Percentiles rank a stretch among this genome's conserved stretches.
These are phyloP conservation scores for Lepus americanus DNA, from an alignment of 2,113 vertebrate genomes.

Conservation along the genomic window DNA sequence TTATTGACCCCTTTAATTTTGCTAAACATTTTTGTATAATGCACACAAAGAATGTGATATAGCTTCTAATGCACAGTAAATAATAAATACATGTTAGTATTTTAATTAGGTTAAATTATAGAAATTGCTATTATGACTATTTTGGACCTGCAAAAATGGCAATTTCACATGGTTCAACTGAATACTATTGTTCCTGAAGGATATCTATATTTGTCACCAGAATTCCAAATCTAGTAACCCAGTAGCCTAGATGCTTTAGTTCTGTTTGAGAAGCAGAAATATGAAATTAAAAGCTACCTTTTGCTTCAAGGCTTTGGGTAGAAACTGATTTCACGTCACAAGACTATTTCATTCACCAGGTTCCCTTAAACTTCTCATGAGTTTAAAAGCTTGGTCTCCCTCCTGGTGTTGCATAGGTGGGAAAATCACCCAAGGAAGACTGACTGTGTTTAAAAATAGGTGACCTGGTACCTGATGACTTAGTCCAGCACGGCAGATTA, in stretches of 20 bases:
- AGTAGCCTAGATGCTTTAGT: conserved; percentile 34
- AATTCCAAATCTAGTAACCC: conserved; percentile 63
- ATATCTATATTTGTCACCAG: neutral
- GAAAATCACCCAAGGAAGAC: conserved; percentile 55
- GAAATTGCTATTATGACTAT: neutral
- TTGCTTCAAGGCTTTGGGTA: conserved; percentile 58
- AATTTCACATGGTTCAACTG: neutral
- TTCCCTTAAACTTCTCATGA: conserved; percentile 70
- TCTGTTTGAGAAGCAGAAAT: conserved; percentile 52
- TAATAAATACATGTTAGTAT: conserved; percentile 2
- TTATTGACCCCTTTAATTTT: conserved; percentile 18
- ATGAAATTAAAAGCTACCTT: conserved; percentile 78
- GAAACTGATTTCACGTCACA: conserved; percentile 80
- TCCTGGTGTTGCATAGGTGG: conserved; percentile 10
- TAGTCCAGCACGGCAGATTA: conserved; percentile 3
- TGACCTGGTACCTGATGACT: conserved; percentile 44
- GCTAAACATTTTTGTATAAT: neutral
- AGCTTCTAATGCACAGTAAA: neutral
- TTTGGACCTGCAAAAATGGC: conserved; percentile 32
- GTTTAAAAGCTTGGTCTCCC: conserved; percentile 42
- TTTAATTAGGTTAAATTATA: conserved; percentile 36
- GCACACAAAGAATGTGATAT: neutral
- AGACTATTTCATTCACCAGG: conserved; percentile 81
- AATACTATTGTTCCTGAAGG: conserved; percentile 20
- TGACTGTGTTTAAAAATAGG: neutral